phyloP scores from a whole-genome alignment of 2,113 vertebrate genomes.

The Triplophysa rosa region DNA sequence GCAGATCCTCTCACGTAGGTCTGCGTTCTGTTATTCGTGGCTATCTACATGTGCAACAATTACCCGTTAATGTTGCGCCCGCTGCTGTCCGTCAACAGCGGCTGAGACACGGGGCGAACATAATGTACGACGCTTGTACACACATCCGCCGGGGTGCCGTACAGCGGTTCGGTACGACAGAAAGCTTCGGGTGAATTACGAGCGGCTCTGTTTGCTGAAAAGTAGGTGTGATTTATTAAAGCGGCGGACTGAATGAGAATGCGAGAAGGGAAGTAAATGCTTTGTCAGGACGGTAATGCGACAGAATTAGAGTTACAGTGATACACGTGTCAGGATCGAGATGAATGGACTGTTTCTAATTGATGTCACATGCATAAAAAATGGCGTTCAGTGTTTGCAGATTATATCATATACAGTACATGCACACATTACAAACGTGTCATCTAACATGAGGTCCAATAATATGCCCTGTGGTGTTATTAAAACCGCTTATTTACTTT shows the following conservation, averaged over 20 bases:
- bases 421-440: neutral
- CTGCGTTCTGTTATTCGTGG: conserved; percentile 69
- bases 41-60: conserved; percentile 76
- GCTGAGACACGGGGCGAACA: conserved; percentile 7
- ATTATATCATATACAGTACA: neutral
- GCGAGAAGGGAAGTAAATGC: conserved; percentile 25
- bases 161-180: neutral
- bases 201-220: conserved; percentile 9
- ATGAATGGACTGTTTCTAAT: conserved; percentile 14
- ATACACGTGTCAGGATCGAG: conserved; percentile 19
- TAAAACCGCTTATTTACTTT: no score
- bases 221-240: conserved; percentile 28
- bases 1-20: conserved; percentile 68
- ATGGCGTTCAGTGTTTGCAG: neutral
- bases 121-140: conserved; percentile 7
- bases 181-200: conserved; percentile 31
- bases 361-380: neutral
- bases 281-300: conserved; percentile 34
- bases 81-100: conserved; percentile 2
- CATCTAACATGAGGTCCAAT: neutral
- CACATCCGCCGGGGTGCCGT: neutral
- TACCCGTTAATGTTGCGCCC: conserved; percentile 45
- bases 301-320: conserved; percentile 30
- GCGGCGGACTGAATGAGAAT: conserved; percentile 22
- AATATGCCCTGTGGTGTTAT: no score